Base-by-base conservation (phyloP, 2,797 vertebrate species). In the Acanthopagrus latus region DNA sequence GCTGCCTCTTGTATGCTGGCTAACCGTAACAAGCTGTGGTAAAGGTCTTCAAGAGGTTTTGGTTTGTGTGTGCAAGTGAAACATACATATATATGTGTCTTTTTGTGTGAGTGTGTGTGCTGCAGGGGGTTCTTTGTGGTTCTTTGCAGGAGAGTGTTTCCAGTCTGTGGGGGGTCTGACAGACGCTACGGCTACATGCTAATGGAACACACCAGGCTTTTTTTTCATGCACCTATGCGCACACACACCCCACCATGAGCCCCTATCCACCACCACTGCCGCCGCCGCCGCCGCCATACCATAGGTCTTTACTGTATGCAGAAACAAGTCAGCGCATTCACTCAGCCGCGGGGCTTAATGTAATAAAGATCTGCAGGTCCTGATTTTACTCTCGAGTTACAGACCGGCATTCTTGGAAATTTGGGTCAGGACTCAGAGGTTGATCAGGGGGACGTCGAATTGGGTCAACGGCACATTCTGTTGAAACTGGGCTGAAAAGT, bases 1-100 rank as follows among this genome's bases (percentile, higher is more conserved):
- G 51, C 41, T 58, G 13, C 21, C 48, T 20, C n/a, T 46, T 52
- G 17, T 46, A 43, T 59, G 11, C 52, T 56, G 63, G 58, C 74
- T 84, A 91, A 89, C 91, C 82, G 84, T 78, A 83, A 87, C 88
- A 91, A 84, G 86, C 81, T 88, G 90, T 71, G 83, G 79, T 87
- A n/a, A 86, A 86, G 69, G 74, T 89, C 66, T 76, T 48, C 46
- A 51, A 47, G 58, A 81, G 80, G 56, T 76, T 78, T 58, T 76
- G 60, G 84, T 78, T 86, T 80, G 59, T 82, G 88, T 71, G 74
- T 68, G 12, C 38, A 50, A 68, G 27, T 74, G 52, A 68, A 57
- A 51, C 13, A 16, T 43, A 20, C 27, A 29, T 50, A 9, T 52
- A 38, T 51, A 47, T 50, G 59, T 64, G 73, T 58, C 46, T 63